Conservation (phyloP, 2,888 invertebrate species). For the Hydropsyche betteni region DNA sequence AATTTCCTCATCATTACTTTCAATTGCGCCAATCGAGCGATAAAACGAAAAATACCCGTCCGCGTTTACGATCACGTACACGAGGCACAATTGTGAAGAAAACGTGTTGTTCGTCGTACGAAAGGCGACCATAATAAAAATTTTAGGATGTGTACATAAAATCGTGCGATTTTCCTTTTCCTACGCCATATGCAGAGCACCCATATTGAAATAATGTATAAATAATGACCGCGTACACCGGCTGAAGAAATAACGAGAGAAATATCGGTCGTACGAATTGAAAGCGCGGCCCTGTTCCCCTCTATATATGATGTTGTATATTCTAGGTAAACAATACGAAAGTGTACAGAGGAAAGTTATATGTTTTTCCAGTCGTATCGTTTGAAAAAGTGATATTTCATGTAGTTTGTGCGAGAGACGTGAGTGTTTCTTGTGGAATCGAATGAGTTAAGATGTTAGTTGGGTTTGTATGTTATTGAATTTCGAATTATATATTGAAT, state of each 20-base stretch:
- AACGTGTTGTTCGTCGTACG: neutral
- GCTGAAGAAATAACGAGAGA: conserved; percentile 30
- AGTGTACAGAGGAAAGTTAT: too few relatives aligned
- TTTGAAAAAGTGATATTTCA: conserved; percentile 22
- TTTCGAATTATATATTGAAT: too few relatives aligned
- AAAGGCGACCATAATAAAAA: conserved; percentile 19
- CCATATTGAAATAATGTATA: conserved; percentile 29
- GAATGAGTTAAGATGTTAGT: too few relatives aligned
- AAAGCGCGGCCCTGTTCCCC: neutral
- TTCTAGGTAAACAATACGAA: too few relatives aligned
- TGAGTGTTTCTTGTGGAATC: neutral
- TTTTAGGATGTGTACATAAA: conserved; percentile 23
- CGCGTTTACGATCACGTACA: too few relatives aligned
- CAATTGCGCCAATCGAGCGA: too few relatives aligned
- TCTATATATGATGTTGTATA: neutral
- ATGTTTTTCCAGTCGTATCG: neutral
- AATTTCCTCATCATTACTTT: too few relatives aligned
- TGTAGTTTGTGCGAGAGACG: conserved; percentile 6
- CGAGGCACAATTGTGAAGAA: too few relatives aligned
- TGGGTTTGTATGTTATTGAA: too few relatives aligned
- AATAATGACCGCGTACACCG: conserved; percentile 28
- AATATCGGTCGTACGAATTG: conserved; percentile 25
- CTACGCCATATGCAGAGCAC: conserved; percentile 14
- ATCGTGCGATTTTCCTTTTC: neutral
- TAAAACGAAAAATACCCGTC: too few relatives aligned